Percentiles rank a stretch among this genome's conserved stretches.
These are phyloP conservation scores for Tipula lateralis DNA, from an alignment of 2,888 invertebrate genomes.

Conservation along the genomic window DNA sequence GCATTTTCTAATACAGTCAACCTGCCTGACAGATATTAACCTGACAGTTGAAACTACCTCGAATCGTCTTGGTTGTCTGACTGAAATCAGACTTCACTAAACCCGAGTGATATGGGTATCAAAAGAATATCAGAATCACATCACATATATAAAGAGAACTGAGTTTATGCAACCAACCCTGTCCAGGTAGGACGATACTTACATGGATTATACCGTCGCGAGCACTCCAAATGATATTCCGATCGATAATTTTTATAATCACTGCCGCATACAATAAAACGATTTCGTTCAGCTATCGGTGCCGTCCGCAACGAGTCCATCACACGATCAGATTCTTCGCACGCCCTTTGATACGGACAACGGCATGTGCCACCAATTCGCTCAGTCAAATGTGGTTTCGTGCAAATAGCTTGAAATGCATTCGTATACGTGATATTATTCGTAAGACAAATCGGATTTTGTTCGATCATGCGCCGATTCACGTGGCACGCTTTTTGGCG, in stretches of 20 bases:
- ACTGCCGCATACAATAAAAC: constrained; percentile 40
- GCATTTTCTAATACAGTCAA: no score
- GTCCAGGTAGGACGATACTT: no score
- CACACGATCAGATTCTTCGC: constrained; percentile 32
- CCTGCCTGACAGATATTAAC: no score
- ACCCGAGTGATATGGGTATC: no score
- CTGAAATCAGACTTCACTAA: no score
- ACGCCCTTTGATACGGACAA: constrained; percentile 33
- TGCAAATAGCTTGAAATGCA: constrained; percentile 41
- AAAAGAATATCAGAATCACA: no score
- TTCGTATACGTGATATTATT: constrained; percentile 40
- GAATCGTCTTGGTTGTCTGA: no score
- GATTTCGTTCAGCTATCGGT: constrained; percentile 31
- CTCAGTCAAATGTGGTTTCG: constrained; percentile 35
- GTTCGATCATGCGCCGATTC: constrained; percentile 39
- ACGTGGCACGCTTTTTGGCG: constrained; percentile 37
- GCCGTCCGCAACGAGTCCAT: constrained; percentile 35
- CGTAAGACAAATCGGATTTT: constrained; percentile 40
- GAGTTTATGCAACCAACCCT: no score
- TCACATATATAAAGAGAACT: background rate
- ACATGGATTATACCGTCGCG: constrained; percentile 39
- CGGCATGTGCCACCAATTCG: constrained; percentile 36
- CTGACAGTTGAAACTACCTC: no score
- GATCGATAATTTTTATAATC: constrained; percentile 40
- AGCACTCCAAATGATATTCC: constrained; percentile 40